Percentiles rank a stretch among this genome's conserved stretches.
Evolutionary conservation across 2,113 vertebrate species (phyloP).

Genomic region (Ranitomeya imitator): DNA sequence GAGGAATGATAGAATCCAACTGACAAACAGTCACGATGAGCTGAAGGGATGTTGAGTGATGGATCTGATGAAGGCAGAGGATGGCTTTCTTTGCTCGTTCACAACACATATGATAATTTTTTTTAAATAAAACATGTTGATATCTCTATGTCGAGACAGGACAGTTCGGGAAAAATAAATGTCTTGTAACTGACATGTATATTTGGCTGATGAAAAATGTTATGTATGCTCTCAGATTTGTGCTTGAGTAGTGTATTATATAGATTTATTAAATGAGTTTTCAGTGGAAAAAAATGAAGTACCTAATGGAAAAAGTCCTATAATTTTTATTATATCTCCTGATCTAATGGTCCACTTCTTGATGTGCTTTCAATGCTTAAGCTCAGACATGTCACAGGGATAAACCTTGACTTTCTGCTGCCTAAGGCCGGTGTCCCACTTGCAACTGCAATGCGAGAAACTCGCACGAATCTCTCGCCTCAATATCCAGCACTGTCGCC

Average conservation of each 20-base stretch:
- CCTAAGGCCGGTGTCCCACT: too few species aligned
- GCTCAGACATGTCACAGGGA: too few species aligned
- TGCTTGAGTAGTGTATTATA: neutral
- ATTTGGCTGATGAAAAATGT: neutral
- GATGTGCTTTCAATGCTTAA: too few species aligned
- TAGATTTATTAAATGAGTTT: neutral
- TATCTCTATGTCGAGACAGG: neutral
- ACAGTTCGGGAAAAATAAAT: neutral
- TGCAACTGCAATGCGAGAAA: too few species aligned
- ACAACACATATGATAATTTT: neutral
- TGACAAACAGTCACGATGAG: conserved; percentile 29
- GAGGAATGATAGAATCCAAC: conserved; percentile 39
- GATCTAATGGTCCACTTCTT: too few species aligned
- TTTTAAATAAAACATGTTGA: neutral
- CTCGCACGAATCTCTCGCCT: too few species aligned
- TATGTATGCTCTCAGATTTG: neutral
- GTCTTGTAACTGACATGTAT: neutral
- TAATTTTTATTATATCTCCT: too few species aligned
- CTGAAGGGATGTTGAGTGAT: conserved; percentile 24
- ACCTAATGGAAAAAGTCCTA: too few species aligned
- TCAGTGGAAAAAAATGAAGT: too few species aligned
- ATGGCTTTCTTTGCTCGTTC: neutral
- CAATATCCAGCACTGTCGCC: too few species aligned
- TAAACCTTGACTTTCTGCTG: too few species aligned
- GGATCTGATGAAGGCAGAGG: conserved; percentile 6